Evolutionary conservation across 2,797 vertebrate species (phyloP).

Genomic region (Odontamblyopus lacepedii): DNA sequence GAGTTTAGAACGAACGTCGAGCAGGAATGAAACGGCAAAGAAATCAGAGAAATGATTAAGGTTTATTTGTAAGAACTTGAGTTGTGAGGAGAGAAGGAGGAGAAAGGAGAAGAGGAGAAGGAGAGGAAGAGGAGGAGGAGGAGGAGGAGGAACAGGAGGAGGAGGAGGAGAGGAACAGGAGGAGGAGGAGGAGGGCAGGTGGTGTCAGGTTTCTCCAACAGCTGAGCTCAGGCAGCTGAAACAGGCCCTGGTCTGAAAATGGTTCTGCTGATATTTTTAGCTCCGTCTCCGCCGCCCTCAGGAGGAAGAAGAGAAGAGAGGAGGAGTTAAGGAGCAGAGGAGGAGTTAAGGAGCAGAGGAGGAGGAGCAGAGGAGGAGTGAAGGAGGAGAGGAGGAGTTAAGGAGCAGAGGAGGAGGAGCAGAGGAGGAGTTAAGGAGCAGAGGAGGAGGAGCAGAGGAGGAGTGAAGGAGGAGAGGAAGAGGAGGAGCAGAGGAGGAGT

Average conservation of each 20-base stretch:
- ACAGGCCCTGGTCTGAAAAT: slow-evolving; percentile 70
- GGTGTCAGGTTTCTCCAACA: slow-evolving; percentile 30
- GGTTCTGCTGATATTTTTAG: slow-evolving; percentile 67
- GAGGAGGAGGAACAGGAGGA: slow-evolving; percentile 39
- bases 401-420: no score
- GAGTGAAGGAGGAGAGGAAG: background rate
- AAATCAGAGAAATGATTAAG: no score
- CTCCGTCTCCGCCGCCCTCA: no score
- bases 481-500: background rate
- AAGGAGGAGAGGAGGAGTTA: no score
- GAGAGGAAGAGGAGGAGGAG: slow-evolving; percentile 35
- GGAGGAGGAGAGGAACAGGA: slow-evolving; percentile 34
- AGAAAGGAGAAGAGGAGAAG: slow-evolving; percentile 28
- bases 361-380: background rate
- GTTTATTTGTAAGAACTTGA: no score
- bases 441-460: background rate
- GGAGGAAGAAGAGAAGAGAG: background rate
- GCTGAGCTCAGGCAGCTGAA: slow-evolving; percentile 71
- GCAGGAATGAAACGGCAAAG: no score
- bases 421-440: no score
- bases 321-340: background rate
- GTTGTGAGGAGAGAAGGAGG: no score
- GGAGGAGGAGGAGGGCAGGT: slow-evolving; percentile 13
- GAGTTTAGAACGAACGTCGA: no score
- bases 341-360: background rate